Base-by-base conservation (phyloP, 2,113 vertebrate genomes). In the Sylvicapra grimmia region DNA sequence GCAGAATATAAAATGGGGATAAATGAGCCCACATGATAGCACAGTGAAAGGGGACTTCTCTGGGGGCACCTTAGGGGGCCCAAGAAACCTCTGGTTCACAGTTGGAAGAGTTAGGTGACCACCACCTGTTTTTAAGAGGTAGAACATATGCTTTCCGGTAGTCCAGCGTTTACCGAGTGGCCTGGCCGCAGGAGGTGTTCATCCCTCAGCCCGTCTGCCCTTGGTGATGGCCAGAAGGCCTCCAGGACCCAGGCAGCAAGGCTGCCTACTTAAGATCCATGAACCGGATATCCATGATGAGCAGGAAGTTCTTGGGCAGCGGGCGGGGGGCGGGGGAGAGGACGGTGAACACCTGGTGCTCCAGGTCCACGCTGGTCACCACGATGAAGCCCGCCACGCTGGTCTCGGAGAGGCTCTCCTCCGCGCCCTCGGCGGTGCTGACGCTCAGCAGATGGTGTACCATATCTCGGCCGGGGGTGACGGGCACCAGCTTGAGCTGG, bases 211-310 rank as follows among this genome's bases (percentile, higher is more conserved):
- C 97, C 72, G 14, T 25, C 86, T 93, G 95, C 82, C 92, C 59
- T 36, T 86, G 89, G 33, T 63, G 53, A 85, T 2, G 14, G 75
- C 90, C 61, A 89, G 56, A 88, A 83, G 93, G 80, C 82, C 65
- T 88, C 89, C 56, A 6, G 3, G 68, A 8, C 59, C 31, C 65
- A 75, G 29, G 65, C 56, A 23, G 68, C 58, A 82, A 56, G 40
- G 85, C 19, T 89, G 72, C 61, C 65, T 99, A 99, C 86, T 99
- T 99, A 40, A 99, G 99, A 98, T 99, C 99, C 99, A 99, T 99
- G 97, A 99, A 99, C 85, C 99, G 99, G 68, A 99, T 99, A 98
- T 99, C 99, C 99, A 99, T 99, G 98, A 99, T 99, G 75, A 99
- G 99, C 51, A 99, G 98, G 49, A 99, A 99, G 98, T 99, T 99